Evolutionary conservation across 2,797 vertebrate species (phyloP), one percentile per base, ranked within the genome.

Genomic region (Astyanax mexicanus): DNA sequence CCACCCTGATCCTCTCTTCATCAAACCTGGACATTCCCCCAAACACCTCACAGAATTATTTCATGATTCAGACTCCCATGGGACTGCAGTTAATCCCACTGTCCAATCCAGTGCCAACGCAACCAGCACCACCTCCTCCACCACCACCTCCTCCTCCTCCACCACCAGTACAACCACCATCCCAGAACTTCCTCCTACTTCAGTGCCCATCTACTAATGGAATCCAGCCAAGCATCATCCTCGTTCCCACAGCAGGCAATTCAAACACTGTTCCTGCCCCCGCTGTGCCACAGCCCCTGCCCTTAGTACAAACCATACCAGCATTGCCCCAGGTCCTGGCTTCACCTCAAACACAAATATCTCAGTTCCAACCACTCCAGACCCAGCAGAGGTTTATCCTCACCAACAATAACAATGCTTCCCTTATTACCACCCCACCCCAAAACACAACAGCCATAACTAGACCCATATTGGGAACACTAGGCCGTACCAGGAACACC

Each of bases 51-150:
- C 96, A 96, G 86, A 95, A 95, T 54, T 97, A 96, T 83, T 95
- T 97, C 61, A 93, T 97, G 90, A 94, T 98, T 76, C 96, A 97
- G 87, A 96, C 95, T 0, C 86, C 92, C 5, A 94, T 93, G 64
- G 96, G 95, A 47, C 88, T 98, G 68, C 96, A 98, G 83, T 94
- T 98, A 71, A 96, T 98, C 79, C 96, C 96, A 40, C 92, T 96
- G 38, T 89, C 94, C 1, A 90, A 90, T 2, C 92, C 93, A 4
- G 78, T 86, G 0, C 90, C 93, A 0, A 87, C 82, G 55, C 89
- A 89, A 15, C 69, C 89, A 0, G 74, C 90, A 45, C 92, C 92
- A 79, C 92, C 86, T 12, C 90, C 92, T 62, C 92, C 91, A 64
- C 88, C 87, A n/a, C 92, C 91, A 13, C 93, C 91, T 13, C 92